Evolutionary conservation across 2,888 invertebrate species (phyloP).

Genomic region (Acanthosepion esculentum): DNA sequence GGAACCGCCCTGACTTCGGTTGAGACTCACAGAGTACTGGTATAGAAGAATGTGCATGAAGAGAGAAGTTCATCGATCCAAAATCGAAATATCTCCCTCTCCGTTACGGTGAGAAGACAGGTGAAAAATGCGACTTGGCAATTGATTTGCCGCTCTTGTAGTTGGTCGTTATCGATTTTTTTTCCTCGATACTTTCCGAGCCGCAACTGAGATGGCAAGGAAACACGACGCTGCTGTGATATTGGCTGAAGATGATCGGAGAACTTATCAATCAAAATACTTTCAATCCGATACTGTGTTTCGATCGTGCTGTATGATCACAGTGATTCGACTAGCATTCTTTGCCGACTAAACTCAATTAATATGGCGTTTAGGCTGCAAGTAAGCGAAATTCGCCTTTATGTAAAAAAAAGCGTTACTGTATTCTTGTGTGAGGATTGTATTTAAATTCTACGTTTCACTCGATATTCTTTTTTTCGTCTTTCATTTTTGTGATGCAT

Average conservation of each 20-base stretch:
- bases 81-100: not conserved
- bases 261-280: conserved; percentile 23
- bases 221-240: not conserved
- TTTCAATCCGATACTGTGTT: not conserved
- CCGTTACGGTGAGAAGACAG: not conserved
- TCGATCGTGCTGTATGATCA: not conserved
- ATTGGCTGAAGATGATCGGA: conserved; percentile 33
- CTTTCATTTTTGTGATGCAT: not conserved
- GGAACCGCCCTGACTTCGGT: not conserved
- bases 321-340: not conserved
- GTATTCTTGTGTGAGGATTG: not conserved
- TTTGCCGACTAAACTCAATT: not conserved
- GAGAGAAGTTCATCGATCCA: not conserved
- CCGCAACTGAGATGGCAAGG: not conserved
- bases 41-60: not conserved
- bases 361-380: not conserved
- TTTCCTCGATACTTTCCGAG: not conserved
- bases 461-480: not conserved
- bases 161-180: not conserved
- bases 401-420: not conserved
- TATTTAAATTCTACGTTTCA: not conserved
- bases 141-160: not conserved
- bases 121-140: conserved; percentile 20
- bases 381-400: not conserved
- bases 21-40: not conserved